phyloP scores from a whole-genome alignment of 2,888 invertebrate genomes.

The Copidosoma aretas region DNA sequence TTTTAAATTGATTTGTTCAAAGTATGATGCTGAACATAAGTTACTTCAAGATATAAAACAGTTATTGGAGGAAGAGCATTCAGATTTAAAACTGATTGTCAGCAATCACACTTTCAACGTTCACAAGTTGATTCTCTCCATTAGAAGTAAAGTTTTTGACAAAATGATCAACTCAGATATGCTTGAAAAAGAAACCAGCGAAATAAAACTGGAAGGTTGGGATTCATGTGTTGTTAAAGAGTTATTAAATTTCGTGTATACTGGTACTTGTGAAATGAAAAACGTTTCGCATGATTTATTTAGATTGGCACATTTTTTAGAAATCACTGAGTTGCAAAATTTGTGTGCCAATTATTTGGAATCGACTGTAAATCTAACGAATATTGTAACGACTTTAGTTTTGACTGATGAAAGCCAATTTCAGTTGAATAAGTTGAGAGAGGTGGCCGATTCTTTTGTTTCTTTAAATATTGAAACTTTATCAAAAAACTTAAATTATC shows the following conservation, averaged over 20 bases:
- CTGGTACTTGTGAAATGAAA: not conserved
- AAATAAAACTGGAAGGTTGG: not conserved
- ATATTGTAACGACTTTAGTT: slow-evolving; percentile 12
- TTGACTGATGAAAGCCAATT: not conserved
- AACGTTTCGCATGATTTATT: not conserved
- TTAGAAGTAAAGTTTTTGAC: not conserved
- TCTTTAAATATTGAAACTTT: not conserved
- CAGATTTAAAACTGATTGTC: too few species aligned
- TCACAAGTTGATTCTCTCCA: not conserved
- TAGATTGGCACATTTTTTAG: not conserved
- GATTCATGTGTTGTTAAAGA: not conserved
- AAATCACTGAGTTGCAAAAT: not conserved
- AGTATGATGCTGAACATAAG: too few species aligned
- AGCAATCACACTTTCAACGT: not conserved
- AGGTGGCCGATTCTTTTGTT: not conserved
- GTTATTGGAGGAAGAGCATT: too few species aligned
- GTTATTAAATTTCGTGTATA: not conserved
- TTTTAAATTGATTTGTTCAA: too few species aligned
- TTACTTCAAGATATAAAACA: too few species aligned
- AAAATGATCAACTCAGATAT: not conserved
- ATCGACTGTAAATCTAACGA: not conserved
- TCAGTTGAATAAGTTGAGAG: not conserved
- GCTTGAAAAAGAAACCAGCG: not conserved
- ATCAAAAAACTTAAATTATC: too few species aligned
- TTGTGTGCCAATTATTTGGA: not conserved